Base-by-base conservation (phyloP, 2,797 vertebrate species). In the Danio choprae region DNA sequence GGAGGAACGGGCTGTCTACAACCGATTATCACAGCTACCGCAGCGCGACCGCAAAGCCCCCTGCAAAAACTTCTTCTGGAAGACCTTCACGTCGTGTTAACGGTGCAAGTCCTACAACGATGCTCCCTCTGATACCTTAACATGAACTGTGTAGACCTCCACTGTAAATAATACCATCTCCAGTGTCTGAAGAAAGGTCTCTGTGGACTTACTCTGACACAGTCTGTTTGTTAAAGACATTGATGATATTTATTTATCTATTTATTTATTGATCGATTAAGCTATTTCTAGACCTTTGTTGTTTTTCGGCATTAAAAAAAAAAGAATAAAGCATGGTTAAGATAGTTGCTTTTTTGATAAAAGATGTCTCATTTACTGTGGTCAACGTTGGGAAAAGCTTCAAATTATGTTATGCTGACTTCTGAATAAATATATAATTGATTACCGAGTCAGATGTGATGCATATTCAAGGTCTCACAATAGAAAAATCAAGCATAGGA, bases 51-150 rank as follows among this genome's bases (percentile, higher is more conserved):
- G 96, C 87, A 97, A 97, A 92, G 94, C 94, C 0, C 95, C 95
- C 43, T 97, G 96, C 89, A 97, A 95, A 91, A 96, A 96, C 89
- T 97, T 97, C 95, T 97, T 96, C 94, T 97, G 96, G 96, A 97
- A 97, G 93, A 97, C 96, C 9, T 97, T 96, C 92, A 96, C 95
- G 36, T 94, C 95, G 69, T 97, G 96, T 91, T 97, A 97, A 94
- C 78, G 58, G 85, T 43, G 59, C 75, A 76, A 77, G 65, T 48
- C 76, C 84, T 60, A 60, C 46, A n/a, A 44, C 48, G 58, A 60
- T 53, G 78, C 48, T 10, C 56, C 41, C 29, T 41, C 74, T 77
- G 81, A 65, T 83, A 85, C 83, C 67, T 88, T 88, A 81, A 90
- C 89, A 92, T 93, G 91, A 94, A 94, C 92, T 94, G 92, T 92